A percentile compares a stretch with the other conserved stretches of the same genome.
phyloP scores from a whole-genome alignment of 2,113 vertebrate genomes.

The Psophia crepitans region DNA sequence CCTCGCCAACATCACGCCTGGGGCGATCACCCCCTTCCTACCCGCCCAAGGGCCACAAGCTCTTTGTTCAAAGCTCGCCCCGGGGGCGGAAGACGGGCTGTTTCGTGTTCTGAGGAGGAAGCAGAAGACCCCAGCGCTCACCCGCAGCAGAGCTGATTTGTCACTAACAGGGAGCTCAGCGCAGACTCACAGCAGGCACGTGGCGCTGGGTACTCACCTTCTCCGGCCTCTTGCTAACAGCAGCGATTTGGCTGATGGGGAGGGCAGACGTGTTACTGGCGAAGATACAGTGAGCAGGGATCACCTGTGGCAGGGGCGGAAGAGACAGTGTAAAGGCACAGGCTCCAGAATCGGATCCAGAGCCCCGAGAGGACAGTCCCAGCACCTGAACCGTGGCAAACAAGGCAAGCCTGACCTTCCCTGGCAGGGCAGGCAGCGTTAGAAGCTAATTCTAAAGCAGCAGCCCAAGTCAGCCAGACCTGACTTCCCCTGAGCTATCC shows the following conservation, averaged over 20 bases:
- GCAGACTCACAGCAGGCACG: accelerated
- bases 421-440: neutral
- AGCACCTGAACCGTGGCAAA: neutral
- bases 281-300: constrained; percentile 88
- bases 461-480: neutral
- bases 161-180: neutral
- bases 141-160: neutral
- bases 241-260: constrained; percentile 89
- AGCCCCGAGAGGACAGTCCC: neutral
- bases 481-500: neutral
- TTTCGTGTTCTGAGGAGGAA: neutral
- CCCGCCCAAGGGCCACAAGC: neutral
- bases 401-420: neutral
- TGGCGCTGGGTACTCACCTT: constrained; percentile 77
- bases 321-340: neutral
- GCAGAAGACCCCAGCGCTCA: neutral
- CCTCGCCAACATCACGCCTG: neutral
- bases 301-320: constrained; percentile 72
- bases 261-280: constrained; percentile 97
- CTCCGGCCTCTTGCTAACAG: constrained; percentile 92
- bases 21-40: neutral
- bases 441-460: neutral
- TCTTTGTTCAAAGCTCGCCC: neutral
- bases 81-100: neutral
- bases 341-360: neutral